Conservation (phyloP, 2,113 vertebrate species). For the Grantiella picta region DNA sequence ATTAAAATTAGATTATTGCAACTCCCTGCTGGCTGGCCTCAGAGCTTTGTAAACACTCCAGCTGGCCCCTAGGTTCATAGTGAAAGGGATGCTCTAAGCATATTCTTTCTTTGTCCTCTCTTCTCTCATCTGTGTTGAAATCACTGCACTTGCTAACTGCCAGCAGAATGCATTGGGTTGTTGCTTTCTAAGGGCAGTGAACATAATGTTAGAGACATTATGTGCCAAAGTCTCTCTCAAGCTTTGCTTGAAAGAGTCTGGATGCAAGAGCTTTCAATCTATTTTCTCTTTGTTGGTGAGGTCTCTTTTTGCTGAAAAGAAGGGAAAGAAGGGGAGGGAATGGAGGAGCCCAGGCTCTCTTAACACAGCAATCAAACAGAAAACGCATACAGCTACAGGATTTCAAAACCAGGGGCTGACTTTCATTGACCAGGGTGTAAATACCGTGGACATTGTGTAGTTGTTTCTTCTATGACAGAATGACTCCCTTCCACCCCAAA, state of each 20-base stretch:
- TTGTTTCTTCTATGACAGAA: neutral
- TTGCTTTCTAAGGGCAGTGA: slow-evolving; percentile 64
- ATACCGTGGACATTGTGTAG: neutral
- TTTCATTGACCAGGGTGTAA: neutral
- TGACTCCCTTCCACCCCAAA: neutral
- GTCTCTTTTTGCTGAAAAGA: slow-evolving; percentile 49
- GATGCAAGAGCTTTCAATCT: slow-evolving; percentile 45
- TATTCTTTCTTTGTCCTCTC: slow-evolving; percentile 54
- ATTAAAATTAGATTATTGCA: slow-evolving; percentile 82
- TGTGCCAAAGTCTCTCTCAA: slow-evolving; percentile 51
- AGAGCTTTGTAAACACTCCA: slow-evolving; percentile 73
- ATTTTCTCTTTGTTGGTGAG: slow-evolving; percentile 49
- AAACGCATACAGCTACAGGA: neutral
- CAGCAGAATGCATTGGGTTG: slow-evolving; percentile 57
- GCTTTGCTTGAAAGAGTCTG: slow-evolving; percentile 55
- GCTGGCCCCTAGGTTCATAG: slow-evolving; percentile 68
- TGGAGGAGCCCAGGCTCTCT: neutral
- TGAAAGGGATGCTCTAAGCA: slow-evolving; percentile 69
- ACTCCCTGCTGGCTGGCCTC: slow-evolving; percentile 71
- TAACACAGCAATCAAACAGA: slow-evolving; percentile 24
- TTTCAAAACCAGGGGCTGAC: neutral
- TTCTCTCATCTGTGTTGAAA: slow-evolving; percentile 55
- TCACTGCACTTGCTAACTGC: slow-evolving; percentile 59
- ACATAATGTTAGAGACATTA: slow-evolving; percentile 46
- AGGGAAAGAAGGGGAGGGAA: neutral